Base-by-base conservation (phyloP, 2,797 vertebrate species). In the Naso thynnoides region DNA sequence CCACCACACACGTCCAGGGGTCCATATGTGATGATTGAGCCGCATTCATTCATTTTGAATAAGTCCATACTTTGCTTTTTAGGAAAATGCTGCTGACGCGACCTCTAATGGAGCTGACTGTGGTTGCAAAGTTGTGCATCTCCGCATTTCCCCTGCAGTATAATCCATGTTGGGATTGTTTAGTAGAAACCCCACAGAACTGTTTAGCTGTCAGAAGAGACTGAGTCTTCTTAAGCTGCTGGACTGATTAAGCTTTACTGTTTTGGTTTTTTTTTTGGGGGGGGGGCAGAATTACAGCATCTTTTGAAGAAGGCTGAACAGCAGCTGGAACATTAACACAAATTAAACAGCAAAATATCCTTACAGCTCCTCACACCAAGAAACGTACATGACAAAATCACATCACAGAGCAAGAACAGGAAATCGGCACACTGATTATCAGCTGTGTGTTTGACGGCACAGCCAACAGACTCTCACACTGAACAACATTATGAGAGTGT, bases 201-300 rank as follows among this genome's bases (percentile, higher is more conserved):
- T 5, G 53, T 42, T 64, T 59, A 66, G 23, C 1, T 56, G 23
- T 66, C 65, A 60, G 41, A 33, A 1, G 45, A 8, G 73, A 27
- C 55, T 19, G 38, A 76, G 2, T 49, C 63, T 5, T 69, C 55
- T 29, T 72, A 63, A 68, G 68, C 78, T 23, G 55, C 78, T 80
- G 39, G 50, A 26, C 50, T 67, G 61, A 69, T 52, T 39, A 72
- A 78, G 64, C 41, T 65, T 39, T 62, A 8, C 48, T 54, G 39
- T 59, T 55, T 73, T 72, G 49, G 39, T 59, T 55, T 73, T 72
- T 36, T 26, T 49, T 31, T 36, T 4, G 1, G 2, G 21, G 7
- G 13, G 5, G 44, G 71, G 65, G 54, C 31, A 47, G 49, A 72
- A 72, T 78, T 39, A n/a, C 19, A 56, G 56, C 11, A 8, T 10